phyloP scores from a whole-genome alignment of 1,140 invertebrate species.

The Chionoecetes opilio region DNA sequence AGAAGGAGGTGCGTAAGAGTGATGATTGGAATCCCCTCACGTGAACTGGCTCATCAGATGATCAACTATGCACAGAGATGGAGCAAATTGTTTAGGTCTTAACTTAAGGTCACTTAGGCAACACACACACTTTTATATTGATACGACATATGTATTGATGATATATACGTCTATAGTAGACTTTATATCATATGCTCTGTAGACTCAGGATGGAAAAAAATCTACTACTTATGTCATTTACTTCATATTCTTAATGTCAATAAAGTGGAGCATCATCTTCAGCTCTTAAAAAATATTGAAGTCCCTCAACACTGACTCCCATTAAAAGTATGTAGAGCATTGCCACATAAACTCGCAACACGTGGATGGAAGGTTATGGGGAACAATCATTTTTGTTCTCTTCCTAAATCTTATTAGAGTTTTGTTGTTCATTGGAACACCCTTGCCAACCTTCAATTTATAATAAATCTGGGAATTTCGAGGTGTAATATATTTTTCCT shows the following conservation, averaged over 20 bases:
- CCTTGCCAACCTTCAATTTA: not conserved
- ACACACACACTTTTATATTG: no score
- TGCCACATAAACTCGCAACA: not conserved
- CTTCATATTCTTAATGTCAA: not conserved
- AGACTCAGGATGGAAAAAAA: not conserved
- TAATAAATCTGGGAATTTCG: not conserved
- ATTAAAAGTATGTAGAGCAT: not conserved
- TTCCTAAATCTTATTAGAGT: not conserved
- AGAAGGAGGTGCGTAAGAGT: slow-evolving; percentile 88
- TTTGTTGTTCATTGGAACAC: not conserved
- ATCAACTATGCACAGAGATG: slow-evolving; percentile 98
- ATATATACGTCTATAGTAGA: not conserved
- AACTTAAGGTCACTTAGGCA: no score
- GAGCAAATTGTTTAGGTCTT: slow-evolving; percentile 98
- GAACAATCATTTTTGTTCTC: not conserved
- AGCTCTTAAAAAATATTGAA: not conserved
- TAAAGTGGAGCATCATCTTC: not conserved
- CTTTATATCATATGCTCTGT: not conserved
- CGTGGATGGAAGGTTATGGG: not conserved
- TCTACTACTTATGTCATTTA: not conserved
- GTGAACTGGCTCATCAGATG: slow-evolving; percentile 94
- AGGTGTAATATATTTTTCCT: not conserved
- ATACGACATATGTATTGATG: not conserved
- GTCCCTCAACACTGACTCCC: not conserved
- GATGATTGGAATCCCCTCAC: slow-evolving; percentile 95